Base-by-base conservation (phyloP, 2,113 vertebrate genomes). In the Nibea albiflora region DNA sequence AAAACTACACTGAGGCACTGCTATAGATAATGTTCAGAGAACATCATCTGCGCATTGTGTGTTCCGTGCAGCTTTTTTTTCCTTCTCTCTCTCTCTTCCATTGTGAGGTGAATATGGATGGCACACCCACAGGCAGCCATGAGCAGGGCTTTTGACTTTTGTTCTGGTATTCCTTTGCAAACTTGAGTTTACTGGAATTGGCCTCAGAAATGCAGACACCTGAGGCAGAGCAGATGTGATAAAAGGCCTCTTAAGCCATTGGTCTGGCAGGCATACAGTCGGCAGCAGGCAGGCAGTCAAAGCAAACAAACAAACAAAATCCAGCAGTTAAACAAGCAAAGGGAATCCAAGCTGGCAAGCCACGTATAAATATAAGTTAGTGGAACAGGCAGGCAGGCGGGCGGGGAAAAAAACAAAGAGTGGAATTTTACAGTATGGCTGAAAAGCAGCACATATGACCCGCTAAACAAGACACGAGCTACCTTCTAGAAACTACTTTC, bases 291-390 rank as follows among this genome's bases (percentile, higher is more conserved):
- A 77, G 73, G 63, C 60, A 79, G 73, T 22, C 62, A 19, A n/a
- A 73, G 42, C 74, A 86, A 87, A 87, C 85, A 90, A 81, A 71
- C 83, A 62, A 72, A 82, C 77, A 87, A 78, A 39, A 65, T 73
- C 79, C 70, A 85, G 57, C 47, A 85, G 70, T 81, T 68, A 85
- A 85, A 85, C 66, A 76, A 69, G 84, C 61, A 72, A 42, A 66
- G 57, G 67, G 86, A 86, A 87, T 81, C 61, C 81, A 84, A 85
- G 65, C 73, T 76, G 72, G 70, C 83, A 84, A 72, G 73, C 46
- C 46, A 31, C 0, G 20, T 44, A 28, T 44, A 73, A 63, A 80
- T 78, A 65, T 56, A 66, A 64, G 81, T 75, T 49, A 17, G 49
- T 58, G 2, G 57, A 44, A 58, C 16, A 26, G 26, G 46, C 26